These are phyloP conservation scores for Toxotes lorentzi DNA, from an alignment of 2,797 vertebrate species.

Conservation along the genomic window DNA sequence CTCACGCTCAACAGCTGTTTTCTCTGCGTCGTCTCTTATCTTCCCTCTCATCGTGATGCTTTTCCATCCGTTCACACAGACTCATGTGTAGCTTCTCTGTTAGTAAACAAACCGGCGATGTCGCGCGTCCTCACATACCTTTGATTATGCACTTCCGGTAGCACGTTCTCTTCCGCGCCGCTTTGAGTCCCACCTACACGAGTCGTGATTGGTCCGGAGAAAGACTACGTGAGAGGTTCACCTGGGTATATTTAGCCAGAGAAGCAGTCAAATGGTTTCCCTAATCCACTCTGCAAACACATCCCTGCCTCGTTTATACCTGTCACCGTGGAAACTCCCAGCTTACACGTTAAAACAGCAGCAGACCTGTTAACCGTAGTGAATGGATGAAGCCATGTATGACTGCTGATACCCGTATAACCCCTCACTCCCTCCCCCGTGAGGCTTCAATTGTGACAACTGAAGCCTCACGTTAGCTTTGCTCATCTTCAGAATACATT, in stretches of 20 bases:
- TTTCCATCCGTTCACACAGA: neutral
- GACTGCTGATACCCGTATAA: too few species aligned
- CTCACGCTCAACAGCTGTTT: neutral
- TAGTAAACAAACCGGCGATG: neutral
- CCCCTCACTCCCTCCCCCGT: too few species aligned
- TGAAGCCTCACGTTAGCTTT: neutral
- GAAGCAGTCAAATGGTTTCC: neutral
- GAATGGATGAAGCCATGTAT: neutral
- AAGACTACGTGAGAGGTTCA: neutral
- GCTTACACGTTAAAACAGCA: neutral
- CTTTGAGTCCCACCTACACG: neutral
- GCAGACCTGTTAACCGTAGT: neutral
- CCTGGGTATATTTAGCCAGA: neutral
- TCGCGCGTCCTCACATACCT: too few species aligned
- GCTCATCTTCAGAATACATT: too few species aligned
- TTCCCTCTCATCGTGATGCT: accelerated
- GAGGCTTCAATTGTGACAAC: too few species aligned
- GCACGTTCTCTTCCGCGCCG: neutral
- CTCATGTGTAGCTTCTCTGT: neutral
- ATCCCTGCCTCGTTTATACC: neutral
- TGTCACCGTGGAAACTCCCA: neutral
- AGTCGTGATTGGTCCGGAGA: conserved; percentile 5
- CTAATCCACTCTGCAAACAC: neutral
- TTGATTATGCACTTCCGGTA: neutral
- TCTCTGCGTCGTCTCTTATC: neutral